A percentile compares a stretch with the other conserved stretches of the same genome.
These are phyloP conservation scores for Callipepla californica DNA, from an alignment of 2,113 vertebrate species.

Conservation along the genomic window DNA sequence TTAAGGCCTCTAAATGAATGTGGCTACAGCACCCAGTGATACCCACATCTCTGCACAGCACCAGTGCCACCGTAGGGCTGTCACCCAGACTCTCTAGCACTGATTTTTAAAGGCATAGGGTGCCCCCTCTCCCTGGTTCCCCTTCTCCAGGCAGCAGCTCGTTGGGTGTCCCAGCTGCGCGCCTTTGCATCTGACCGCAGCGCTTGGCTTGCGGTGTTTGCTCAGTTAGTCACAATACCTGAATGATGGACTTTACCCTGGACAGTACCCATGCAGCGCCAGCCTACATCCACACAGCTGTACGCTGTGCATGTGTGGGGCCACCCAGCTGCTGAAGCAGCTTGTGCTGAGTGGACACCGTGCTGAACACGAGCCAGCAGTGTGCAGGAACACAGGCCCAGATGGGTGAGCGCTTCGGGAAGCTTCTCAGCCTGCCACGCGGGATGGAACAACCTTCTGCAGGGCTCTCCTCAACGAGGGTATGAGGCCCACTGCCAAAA, in stretches of 20 bases:
- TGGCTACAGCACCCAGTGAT: neutral
- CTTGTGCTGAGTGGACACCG: neutral
- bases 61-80: neutral
- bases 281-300: fast-evolving
- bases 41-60: neutral
- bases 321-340: neutral
- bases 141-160: neutral
- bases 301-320: fast-evolving
- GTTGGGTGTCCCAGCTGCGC: neutral
- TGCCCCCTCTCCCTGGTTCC: neutral
- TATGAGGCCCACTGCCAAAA: neutral
- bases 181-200: neutral
- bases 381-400: no score
- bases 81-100: neutral
- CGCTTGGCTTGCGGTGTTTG: neutral
- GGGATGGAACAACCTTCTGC: neutral
- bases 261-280: neutral
- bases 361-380: neutral
- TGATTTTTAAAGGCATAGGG: neutral
- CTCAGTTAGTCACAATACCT: neutral
- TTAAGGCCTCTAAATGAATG: neutral
- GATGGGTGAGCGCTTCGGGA: neutral
- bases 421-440: neutral
- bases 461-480: neutral
- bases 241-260: neutral